Percentiles rank a stretch among this genome's conserved stretches.
These are phyloP conservation scores for Charina bottae DNA, from an alignment of 2,113 vertebrate species.

Conservation along the genomic window DNA sequence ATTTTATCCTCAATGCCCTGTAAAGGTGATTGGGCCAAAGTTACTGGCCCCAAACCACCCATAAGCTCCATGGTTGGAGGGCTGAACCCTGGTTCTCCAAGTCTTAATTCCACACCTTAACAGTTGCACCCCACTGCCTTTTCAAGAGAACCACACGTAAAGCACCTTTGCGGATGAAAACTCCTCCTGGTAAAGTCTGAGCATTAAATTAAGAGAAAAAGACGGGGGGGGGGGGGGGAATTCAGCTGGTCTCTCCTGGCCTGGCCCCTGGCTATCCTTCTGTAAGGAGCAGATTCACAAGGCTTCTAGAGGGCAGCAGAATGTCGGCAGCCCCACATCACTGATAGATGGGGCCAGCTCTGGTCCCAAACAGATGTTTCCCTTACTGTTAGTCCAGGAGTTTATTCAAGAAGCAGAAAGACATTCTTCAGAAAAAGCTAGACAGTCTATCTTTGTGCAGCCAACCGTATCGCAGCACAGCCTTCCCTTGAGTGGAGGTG, in stretches of 20 bases:
- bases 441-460: slow-evolving; percentile 21
- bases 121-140: not conserved
- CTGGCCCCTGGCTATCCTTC: not conserved
- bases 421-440: not conserved
- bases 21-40: not conserved
- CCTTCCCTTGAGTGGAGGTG: not conserved
- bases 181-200: not conserved
- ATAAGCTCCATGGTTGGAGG: not conserved
- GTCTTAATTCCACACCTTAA: not conserved
- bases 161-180: not conserved
- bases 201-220: not conserved
- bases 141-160: not conserved
- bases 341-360: not conserved
- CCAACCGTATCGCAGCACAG: not conserved
- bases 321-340: not conserved
- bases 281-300: too few relatives aligned
- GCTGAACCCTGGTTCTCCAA: not conserved
- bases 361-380: slow-evolving; percentile 1
- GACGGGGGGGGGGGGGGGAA: too few relatives aligned
- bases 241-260: not conserved
- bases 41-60: not conserved
- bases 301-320: not conserved
- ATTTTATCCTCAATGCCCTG: not conserved
- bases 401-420: slow-evolving; percentile 14
- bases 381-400: not conserved